Evolutionary conservation across 2,888 invertebrate species (phyloP).

Genomic region (Harpalus rufipes): DNA sequence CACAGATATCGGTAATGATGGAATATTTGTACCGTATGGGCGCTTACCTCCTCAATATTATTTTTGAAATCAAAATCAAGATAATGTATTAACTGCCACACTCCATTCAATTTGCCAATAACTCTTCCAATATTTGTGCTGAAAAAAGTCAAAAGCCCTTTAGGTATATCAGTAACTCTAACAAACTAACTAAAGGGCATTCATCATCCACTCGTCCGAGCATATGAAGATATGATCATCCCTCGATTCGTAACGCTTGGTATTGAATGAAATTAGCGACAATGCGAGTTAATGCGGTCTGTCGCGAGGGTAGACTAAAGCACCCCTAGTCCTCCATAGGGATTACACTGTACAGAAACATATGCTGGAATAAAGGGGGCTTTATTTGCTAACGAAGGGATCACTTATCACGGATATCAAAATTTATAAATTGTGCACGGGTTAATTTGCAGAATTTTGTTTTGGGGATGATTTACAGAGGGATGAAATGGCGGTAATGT

Average conservation of each 20-base stretch:
- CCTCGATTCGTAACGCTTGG: conserved; percentile 32
- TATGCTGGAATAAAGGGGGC: conserved; percentile 37
- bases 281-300: conserved; percentile 61
- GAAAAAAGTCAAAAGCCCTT: background rate
- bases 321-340: conserved; percentile 12
- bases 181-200: background rate
- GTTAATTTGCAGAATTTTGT: conserved; percentile 52
- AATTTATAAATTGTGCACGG: conserved; percentile 59
- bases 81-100: background rate
- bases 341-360: conserved; percentile 48
- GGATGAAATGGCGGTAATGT: background rate
- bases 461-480: conserved; percentile 30
- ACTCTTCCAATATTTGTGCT: background rate
- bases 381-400: conserved; percentile 54
- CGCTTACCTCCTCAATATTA: no score
- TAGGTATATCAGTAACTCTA: background rate
- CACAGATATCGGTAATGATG: no score
- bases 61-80: no score
- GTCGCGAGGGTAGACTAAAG: conserved; percentile 38
- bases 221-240: conserved; percentile 6
- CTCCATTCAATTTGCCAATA: background rate
- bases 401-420: conserved; percentile 63
- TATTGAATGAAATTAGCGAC: conserved; percentile 59
- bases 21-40: no score
- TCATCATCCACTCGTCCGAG: background rate